Evolutionary conservation across 1,140 invertebrate genomes (phyloP), one percentile per base, ranked within the genome.

Genomic region (Heliothis virescens): DNA sequence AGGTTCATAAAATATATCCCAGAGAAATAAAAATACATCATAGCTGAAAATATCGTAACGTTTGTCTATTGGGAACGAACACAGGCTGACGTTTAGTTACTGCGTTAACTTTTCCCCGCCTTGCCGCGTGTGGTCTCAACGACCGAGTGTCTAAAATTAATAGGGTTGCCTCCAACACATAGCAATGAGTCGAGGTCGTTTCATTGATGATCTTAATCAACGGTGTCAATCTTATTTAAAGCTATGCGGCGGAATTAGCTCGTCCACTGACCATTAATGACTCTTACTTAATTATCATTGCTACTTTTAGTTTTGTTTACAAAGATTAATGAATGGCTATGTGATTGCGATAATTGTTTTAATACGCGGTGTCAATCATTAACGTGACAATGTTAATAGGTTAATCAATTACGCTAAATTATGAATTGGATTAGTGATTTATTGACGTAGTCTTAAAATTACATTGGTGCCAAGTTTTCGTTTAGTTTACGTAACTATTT

Each of bases 111-210:
- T 82, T 85, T 85, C 87, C 83, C 83, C 82, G 50, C 62, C 9
- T 48, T 76, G 60, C 34, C 78, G 84, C 80, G 86, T 89, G 86
- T 88, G 88, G 85, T 85, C 83, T 75, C 52, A 59, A 60, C 47
- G 34, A 79, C 75, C 48, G 78, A 81, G 78, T 81, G 80, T 48
- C 79, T 78, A 60, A 78, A 69, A 82, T 84, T 81, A 85, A 86
- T 81, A 85, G 72, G 65, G 79, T 84, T 83, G 82, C 65, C 78
- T 80, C 79, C 76, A 63, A 78, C 83, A 85, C 81, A 67, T 55
- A 79, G 76, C 82, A 86, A 85, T 85, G 75, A 75, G 69, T 59
- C 82, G 85, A 87, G 86, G 87, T 85, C 84, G 62, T 76, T 82
- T 71, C 79, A 82, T 79, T 82, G 57, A 79, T 34, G 81, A 57